These are phyloP conservation scores for Pantherophis guttatus DNA, from an alignment of 2,113 vertebrate genomes.

Conservation along the genomic window DNA sequence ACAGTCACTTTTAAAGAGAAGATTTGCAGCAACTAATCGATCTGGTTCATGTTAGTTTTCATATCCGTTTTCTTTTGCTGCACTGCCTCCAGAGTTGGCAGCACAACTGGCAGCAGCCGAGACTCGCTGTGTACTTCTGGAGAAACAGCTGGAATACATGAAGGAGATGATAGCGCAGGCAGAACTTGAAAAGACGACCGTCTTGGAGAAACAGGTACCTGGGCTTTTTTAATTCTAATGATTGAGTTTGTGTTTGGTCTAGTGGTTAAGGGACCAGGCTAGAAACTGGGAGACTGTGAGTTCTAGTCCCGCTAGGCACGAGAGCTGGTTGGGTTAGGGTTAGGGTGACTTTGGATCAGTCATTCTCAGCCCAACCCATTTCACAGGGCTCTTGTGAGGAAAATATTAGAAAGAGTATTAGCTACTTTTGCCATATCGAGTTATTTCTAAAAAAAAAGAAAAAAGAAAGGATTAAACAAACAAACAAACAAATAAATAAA, in stretches of 20 bases:
- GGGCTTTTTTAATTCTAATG: neutral
- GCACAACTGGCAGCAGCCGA: conserved; percentile 84
- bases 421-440: neutral
- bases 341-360: neutral
- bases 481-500: too few relatives aligned
- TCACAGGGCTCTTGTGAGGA: neutral
- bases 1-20: neutral
- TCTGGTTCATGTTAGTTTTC: neutral
- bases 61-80: neutral
- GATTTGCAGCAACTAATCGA: neutral
- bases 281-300: neutral
- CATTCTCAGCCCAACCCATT: neutral
- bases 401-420: neutral
- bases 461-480: neutral
- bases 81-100: conserved; percentile 74
- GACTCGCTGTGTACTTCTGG: conserved; percentile 83
- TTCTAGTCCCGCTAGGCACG: neutral
- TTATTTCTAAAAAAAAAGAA: neutral
- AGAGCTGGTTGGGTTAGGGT: neutral
- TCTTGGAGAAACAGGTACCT: conserved; percentile 85
- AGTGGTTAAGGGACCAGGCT: neutral
- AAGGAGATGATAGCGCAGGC: conserved; percentile 82
- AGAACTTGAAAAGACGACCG: conserved; percentile 76
- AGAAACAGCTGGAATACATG: conserved; percentile 90
- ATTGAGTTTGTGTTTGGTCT: neutral